Percentiles rank a stretch among this genome's conserved stretches.
Conservation (phyloP, 2,797 vertebrate genomes). For the Myotis findleyi region DNA sequence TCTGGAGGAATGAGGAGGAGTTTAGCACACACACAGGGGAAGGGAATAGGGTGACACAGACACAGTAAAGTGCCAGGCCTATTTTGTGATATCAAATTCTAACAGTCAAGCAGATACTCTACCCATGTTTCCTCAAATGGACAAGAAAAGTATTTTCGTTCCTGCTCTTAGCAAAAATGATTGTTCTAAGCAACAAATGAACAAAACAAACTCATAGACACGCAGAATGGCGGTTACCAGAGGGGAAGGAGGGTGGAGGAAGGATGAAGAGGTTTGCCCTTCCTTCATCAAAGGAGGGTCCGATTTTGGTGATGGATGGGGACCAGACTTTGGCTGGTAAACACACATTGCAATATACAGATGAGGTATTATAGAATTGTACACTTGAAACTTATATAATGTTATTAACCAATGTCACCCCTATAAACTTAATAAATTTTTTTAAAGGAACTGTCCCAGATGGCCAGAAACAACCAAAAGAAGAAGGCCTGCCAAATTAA, state of each 20-base stretch:
- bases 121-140: not conserved
- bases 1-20: constrained; percentile 55
- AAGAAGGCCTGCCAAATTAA: not conserved
- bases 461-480: not conserved
- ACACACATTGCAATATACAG: not conserved
- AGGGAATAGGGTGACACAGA: not conserved
- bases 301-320: not conserved
- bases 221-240: not conserved
- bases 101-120: not conserved
- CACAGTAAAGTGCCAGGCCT: not conserved
- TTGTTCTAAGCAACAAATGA: not conserved
- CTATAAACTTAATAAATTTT: not conserved
- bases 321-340: not conserved
- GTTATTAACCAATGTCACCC: not conserved
- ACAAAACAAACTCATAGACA: not conserved
- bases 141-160: not conserved
- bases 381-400: not conserved
- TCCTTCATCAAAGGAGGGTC: not conserved
- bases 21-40: not conserved
- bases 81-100: not conserved
- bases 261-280: not conserved
- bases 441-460: not conserved
- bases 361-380: not conserved
- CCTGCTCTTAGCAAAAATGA: constrained; percentile 4
- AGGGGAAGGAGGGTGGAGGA: not conserved